Percentiles rank a stretch among this genome's conserved stretches.
phyloP scores from a whole-genome alignment of 2,113 vertebrate genomes.

The Arothron firmamentum region DNA sequence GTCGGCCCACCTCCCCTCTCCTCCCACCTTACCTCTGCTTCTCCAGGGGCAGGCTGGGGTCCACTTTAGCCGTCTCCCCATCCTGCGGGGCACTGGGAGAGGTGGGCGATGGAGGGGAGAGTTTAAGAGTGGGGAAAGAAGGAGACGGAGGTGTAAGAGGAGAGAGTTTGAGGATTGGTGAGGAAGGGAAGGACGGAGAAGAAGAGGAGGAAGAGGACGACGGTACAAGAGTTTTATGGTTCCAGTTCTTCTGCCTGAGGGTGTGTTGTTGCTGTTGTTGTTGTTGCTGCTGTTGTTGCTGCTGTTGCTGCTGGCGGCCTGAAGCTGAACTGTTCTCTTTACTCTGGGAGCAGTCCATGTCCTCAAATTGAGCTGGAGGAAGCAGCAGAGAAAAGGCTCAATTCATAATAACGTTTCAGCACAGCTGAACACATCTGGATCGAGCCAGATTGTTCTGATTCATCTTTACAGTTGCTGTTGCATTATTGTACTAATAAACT shows the following conservation, averaged over 20 bases:
- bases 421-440: conserved; percentile 40
- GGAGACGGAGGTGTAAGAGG: conserved; percentile 55
- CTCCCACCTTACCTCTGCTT: conserved; percentile 83
- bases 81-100: conserved; percentile 64
- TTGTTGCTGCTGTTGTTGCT: conserved; percentile 33
- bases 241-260: conserved; percentile 88
- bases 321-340: conserved; percentile 94
- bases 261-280: conserved; percentile 70
- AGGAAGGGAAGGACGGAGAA: conserved; percentile 62
- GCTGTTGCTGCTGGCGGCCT: conserved; percentile 78
- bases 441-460: conserved; percentile 35
- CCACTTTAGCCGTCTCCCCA: conserved; percentile 73
- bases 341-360: conserved; percentile 68
- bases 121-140: conserved; percentile 67
- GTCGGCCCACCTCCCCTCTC: not conserved
- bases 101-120: conserved; percentile 59
- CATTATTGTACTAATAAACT: conserved; percentile 31
- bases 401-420: conserved; percentile 30
- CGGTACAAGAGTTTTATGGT: conserved; percentile 79
- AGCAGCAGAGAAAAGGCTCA: conserved; percentile 32
- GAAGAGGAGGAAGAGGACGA: conserved; percentile 59
- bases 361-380: conserved; percentile 87
- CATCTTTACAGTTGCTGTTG: conserved; percentile 43
- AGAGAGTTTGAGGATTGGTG: conserved; percentile 70
- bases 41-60: conserved; percentile 83